phyloP scores from a whole-genome alignment of 1,140 invertebrate species.

The Trachymyrmex septentrionalis region DNA sequence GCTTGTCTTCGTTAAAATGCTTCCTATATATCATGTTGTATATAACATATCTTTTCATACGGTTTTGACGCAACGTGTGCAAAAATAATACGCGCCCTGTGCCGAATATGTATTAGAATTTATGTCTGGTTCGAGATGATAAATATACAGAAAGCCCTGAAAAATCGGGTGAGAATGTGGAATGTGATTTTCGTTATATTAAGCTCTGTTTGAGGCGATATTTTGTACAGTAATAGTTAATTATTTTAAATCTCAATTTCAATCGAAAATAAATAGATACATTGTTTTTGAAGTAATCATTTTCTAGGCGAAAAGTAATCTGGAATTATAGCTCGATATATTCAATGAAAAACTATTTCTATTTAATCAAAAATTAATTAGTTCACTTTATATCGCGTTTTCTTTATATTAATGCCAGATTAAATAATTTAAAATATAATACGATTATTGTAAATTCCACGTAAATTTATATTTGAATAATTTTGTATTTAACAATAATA shows the following conservation, averaged over 20 bases:
- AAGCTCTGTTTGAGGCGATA: neutral
- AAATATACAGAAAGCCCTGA: neutral
- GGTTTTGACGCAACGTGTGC: neutral
- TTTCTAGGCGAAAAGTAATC: neutral
- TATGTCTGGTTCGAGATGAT: neutral
- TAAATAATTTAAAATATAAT: neutral
- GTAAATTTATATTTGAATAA: neutral
- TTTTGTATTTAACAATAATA: neutral
- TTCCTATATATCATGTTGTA: neutral
- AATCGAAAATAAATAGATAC: neutral
- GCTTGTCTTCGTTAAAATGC: constrained; percentile 11
- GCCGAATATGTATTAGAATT: constrained; percentile 17
- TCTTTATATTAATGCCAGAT: neutral
- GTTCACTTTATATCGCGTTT: neutral
- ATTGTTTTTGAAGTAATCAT: neutral
- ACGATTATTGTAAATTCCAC: neutral
- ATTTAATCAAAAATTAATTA: constrained; percentile 6
- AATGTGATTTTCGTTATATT: neutral
- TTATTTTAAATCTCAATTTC: neutral
- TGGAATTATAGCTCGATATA: neutral
- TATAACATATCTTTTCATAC: constrained; percentile 2
- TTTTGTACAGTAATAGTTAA: neutral
- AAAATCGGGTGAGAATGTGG: neutral
- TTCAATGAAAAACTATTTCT: neutral
- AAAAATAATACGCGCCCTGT: neutral